Evolutionary conservation across 2,888 invertebrate species (phyloP).

Genomic region (Encarsia formosa): DNA sequence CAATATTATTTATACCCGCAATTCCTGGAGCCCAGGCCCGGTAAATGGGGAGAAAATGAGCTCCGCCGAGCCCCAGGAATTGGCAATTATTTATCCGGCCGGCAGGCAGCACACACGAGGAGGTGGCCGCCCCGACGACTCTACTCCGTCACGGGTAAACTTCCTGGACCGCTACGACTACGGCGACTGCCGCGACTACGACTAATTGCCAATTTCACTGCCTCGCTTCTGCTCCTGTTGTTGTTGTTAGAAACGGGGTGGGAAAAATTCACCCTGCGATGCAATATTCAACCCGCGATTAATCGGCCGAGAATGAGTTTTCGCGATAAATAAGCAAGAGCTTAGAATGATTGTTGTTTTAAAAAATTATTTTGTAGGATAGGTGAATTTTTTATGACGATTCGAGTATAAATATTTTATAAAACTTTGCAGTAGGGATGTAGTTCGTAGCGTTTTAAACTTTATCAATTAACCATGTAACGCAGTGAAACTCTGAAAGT

Average conservation of each 20-base stretch:
- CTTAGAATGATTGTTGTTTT: no score
- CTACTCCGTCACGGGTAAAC: no score
- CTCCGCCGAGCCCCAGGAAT: constrained; percentile 28
- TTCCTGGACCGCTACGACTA: neutral
- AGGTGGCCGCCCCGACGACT: neutral
- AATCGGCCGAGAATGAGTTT: neutral
- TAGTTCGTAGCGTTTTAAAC: no score
- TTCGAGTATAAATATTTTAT: no score
- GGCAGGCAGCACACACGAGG: constrained; percentile 12
- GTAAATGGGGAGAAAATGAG: constrained; percentile 14
- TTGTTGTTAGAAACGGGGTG: neutral
- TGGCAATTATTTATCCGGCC: constrained; percentile 41
- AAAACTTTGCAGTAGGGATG: no score
- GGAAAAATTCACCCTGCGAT: neutral
- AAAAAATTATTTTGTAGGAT: no score
- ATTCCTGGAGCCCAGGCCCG: constrained; percentile 4
- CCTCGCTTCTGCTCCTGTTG: no score
- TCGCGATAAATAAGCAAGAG: no score
- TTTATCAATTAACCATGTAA: no score
- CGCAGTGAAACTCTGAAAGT: no score
- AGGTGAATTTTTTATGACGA: no score
- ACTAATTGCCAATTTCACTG: constrained; percentile 38
- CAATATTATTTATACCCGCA: constrained; percentile 13
- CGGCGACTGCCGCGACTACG: constrained; percentile 5
- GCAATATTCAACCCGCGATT: neutral